Evolutionary conservation across 2,888 invertebrate species (phyloP), one percentile per base, ranked within the genome.

Genomic region (Tachina grossa): DNA sequence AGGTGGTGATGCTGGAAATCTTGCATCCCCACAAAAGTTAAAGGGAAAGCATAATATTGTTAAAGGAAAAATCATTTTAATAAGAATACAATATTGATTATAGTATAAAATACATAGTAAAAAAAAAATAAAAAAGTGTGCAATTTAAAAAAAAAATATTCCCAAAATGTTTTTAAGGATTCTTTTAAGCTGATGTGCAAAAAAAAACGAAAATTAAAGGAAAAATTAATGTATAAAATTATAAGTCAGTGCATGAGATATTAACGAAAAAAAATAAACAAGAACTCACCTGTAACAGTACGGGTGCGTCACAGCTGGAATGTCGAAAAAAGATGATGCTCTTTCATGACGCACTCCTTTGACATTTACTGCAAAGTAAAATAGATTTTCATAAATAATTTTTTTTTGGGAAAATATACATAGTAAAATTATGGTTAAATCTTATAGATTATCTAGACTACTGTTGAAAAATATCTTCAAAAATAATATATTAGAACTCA

Each of bases 251-350:
- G 71, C 43, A 55, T 9, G 14, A 61, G 49, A 49, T 41, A 41
- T 39, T 16, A 13, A 31, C 4, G 41, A 43, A 1, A 9, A 10
- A 47, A 51, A 51, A 51, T 51, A 31, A 43, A n/a, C 22, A 75
- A 41, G 13, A 59, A 65, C 88, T 91, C 91, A 93, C 92, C 92
- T 92, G 90, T 93, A 92, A 90, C 93, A 93, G 88, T 92, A 93
- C 84, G 93, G 92, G 89, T 93, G 92, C 88, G 92, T 91, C 93
- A 92, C 93, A 92, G 92, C 92, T 89, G 92, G 93, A 90, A 93
- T 92, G 89, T 93, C 92, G 91, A 93, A 93, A 91, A 93, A 93
- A 90, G 90, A 91, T 90, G 92, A 91, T 90, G 92, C 91, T 91
- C 93, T 92, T 90, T 93, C 92, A 90, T 92, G 92, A 89, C 92